Evolutionary conservation across 2,797 vertebrate species (phyloP), one percentile per base, ranked within the genome.

Genomic region (Brotula barbata): DNA sequence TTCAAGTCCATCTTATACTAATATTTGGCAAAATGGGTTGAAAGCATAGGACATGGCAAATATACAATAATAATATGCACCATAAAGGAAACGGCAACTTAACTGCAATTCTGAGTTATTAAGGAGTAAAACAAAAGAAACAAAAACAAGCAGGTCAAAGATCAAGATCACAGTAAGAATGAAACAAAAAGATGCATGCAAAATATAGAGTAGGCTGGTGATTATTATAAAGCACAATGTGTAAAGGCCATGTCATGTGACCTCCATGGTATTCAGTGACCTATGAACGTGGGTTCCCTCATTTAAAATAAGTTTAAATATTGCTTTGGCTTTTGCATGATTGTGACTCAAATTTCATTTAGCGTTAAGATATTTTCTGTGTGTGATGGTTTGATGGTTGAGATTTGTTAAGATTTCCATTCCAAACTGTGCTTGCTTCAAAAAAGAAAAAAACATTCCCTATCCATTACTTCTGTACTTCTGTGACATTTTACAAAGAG

Each of bases 201-300:
- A 87, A 85, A 85, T 75, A 85, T 75, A 76, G 78, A 83, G 76
- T 69, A 85, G 72, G 75, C 81, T 44, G 41, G 81, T 82, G 81
- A 84, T 80, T 82, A 72, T 82, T 87, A n/a, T n/a, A 89, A 92
- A 89, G 85, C 87, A 89, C 85, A 80, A 87, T 63, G 78, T 85
- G 71, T 85, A 80, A 88, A 84, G 85, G 80, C 85, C 83, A 81
- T 75, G 60, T 52, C 78, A 90, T 87, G 89, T 84, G 88, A 88
- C 84, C 82, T 89, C 81, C 86, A 90, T 90, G 89, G 90, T 90
- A 91, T 91, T 88, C 68, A 77, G 80, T 56, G 68, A 58, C 64
- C 61, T 70, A 71, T 83, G 81, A 87, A 86, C 77, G 77, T 64
- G 73, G 77, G 66, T 82, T 80, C 57, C 64, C 44, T 60, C 39